A percentile compares a stretch with the other conserved stretches of the same genome.
Conservation (phyloP, 1,140 invertebrate species). For the Drosophila eugracilis region DNA sequence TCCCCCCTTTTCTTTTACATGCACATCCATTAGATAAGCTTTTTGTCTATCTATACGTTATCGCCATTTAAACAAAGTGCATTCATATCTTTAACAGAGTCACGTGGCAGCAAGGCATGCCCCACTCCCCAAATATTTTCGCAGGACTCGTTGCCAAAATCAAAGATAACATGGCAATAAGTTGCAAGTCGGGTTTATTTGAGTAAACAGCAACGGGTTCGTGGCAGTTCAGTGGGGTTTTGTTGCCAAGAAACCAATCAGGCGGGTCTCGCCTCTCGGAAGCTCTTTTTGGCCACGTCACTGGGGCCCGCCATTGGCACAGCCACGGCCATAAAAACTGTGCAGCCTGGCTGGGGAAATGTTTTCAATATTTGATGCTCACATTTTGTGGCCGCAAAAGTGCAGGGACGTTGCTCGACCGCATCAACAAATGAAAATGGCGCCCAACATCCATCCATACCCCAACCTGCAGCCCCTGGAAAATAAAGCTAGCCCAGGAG, state of each 20-base stretch:
- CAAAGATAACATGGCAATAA: constrained; percentile 56
- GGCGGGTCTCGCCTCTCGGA: constrained; percentile 16
- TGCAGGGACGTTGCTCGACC: constrained; percentile 52
- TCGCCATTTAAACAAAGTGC: not conserved
- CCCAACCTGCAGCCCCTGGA: not conserved
- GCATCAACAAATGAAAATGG: constrained; percentile 70
- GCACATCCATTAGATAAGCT: not conserved
- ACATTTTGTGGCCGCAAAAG: constrained; percentile 73
- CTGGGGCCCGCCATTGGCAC: constrained; percentile 13
- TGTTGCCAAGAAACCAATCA: constrained; percentile 75
- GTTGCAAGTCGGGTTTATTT: constrained; percentile 48
- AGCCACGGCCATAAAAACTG: constrained; percentile 22
- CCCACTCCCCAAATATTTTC: not conserved
- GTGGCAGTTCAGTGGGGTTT: constrained; percentile 24
- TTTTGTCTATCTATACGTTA: not conserved
- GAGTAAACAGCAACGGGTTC: constrained; percentile 42
- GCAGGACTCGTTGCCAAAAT: constrained; percentile 39
- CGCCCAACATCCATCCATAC: constrained; percentile 1
- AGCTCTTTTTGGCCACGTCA: constrained; percentile 42
- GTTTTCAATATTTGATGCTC: constrained; percentile 75
- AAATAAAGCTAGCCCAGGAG: constrained; percentile 18
- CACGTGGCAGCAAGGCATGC: not conserved
- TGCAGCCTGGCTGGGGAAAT: constrained; percentile 27
- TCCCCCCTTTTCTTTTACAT: not conserved
- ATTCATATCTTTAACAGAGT: not conserved